Conservation (phyloP, 1,140 invertebrate genomes). For the Geopemphigus sp. region DNA sequence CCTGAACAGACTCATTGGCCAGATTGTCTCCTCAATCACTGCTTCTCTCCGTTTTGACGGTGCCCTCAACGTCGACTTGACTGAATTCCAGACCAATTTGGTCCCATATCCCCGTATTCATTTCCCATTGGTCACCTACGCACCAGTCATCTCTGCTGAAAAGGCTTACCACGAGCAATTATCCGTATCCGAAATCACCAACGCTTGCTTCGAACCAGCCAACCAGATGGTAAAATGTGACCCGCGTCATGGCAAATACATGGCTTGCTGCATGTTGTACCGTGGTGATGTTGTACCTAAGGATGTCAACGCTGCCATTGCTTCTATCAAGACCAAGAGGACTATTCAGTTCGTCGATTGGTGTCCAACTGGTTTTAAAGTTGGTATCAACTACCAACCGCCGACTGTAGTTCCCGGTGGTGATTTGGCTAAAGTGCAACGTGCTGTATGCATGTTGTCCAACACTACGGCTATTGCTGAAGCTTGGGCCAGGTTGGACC, state of each 20-base stretch:
- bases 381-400: constrained; percentile 78
- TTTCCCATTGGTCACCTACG: constrained; percentile 67
- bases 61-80: constrained; percentile 83
- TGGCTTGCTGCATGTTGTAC: constrained; percentile 86
- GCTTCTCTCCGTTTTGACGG: constrained; percentile 85
- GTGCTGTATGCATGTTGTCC: constrained; percentile 82
- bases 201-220: constrained; percentile 68
- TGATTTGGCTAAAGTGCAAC: constrained; percentile 79
- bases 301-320: constrained; percentile 72
- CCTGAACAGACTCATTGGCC: constrained; percentile 76
- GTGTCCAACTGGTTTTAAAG: constrained; percentile 66
- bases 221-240: constrained; percentile 85
- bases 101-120: constrained; percentile 82
- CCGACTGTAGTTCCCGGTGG: constrained; percentile 77
- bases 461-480: constrained; percentile 85
- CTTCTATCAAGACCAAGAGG: constrained; percentile 68
- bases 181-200: constrained; percentile 67
- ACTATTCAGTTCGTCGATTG: constrained; percentile 66
- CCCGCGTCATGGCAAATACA: constrained; percentile 76
- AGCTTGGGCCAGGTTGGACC: constrained; percentile 73
- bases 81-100: constrained; percentile 88
- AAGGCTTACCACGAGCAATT: constrained; percentile 66
- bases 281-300: constrained; percentile 68
- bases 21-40: constrained; percentile 82
- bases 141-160: constrained; percentile 65